Evolutionary conservation across 2,797 vertebrate genomes (phyloP), one percentile per base, ranked within the genome.

Genomic region (Poeciliopsis gracilis): DNA sequence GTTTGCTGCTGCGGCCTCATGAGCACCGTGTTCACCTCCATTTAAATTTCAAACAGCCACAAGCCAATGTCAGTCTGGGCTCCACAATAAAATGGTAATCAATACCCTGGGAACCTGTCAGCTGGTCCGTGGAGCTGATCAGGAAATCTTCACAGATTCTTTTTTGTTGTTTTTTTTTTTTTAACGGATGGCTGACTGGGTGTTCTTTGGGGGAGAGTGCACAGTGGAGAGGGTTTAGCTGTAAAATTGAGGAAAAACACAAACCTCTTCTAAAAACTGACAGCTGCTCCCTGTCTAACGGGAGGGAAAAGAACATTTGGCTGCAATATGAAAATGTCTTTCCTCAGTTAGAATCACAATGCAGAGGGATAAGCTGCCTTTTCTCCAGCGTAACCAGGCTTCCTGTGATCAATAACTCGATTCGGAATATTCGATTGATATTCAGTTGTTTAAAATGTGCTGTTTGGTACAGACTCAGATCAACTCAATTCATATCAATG

Each of bases 11-110:
- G 36, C 18, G 74, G 75, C 78, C 78, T 82, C 75, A 74, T 76
- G 59, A 86, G 75, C 73, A 4, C 30, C 1, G 10, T 45, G 11
- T 87, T 78, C 88, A 86, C 84, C 87, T 79, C 66, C 76, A 59
- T 85, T 84, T 72, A 89, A 73, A 92, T 86, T 82, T 83, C 76
- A 82, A 84, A 85, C 82, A 86, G 72, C 80, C 71, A 41, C 75
- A 66, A 80, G 82, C 76, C 33, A 80, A 82, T 85, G 75, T 51
- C 84, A 71, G 36, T 70, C 74, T 80, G 76, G 55, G 82, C 79
- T 86, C 72, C 73, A 80, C 86, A 87, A 83, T 88, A 74, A 91
- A 89, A 88, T 87, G 90, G 89, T 92, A 90, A 90, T 91, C 89
- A 84, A 86, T 85, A 89, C 76, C 86, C 77, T 2, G 38, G 59